Conservation (phyloP, 2,797 vertebrate genomes). For the Melanotaenia trifasciata region DNA sequence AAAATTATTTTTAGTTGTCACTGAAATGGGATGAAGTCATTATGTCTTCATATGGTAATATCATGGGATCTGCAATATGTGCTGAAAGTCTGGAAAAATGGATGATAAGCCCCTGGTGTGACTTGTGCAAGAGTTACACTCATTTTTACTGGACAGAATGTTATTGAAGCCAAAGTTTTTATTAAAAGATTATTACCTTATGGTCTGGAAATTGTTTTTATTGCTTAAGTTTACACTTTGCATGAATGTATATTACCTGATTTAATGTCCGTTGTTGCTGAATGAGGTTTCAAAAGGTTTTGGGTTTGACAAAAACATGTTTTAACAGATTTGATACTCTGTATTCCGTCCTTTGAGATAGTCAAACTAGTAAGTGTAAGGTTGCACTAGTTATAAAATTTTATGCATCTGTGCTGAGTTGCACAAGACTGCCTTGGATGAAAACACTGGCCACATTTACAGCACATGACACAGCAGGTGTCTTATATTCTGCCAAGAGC, state of each 20-base stretch:
- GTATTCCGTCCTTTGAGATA: background rate
- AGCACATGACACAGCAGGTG: background rate
- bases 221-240: background rate
- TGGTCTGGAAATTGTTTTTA: slow-evolving; percentile 31
- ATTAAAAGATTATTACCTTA: slow-evolving; percentile 80
- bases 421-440: background rate
- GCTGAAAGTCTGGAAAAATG: slow-evolving; percentile 43
- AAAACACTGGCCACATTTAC: background rate
- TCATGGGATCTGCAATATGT: slow-evolving; percentile 38
- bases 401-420: background rate
- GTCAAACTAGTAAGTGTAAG: background rate
- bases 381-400: background rate
- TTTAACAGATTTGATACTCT: background rate
- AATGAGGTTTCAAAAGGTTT: background rate
- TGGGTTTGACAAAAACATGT: background rate
- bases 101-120: slow-evolving; percentile 43
- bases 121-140: slow-evolving; percentile 30
- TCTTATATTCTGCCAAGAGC: background rate
- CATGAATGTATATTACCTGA: background rate
- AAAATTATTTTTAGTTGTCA: slow-evolving; percentile 20
- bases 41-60: slow-evolving; percentile 12
- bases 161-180: slow-evolving; percentile 84
- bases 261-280: background rate
- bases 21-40: slow-evolving; percentile 28
- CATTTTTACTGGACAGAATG: slow-evolving; percentile 75